Evolutionary conservation across 2,113 vertebrate genomes (phyloP).

Genomic region (Vombatus ursinus): DNA sequence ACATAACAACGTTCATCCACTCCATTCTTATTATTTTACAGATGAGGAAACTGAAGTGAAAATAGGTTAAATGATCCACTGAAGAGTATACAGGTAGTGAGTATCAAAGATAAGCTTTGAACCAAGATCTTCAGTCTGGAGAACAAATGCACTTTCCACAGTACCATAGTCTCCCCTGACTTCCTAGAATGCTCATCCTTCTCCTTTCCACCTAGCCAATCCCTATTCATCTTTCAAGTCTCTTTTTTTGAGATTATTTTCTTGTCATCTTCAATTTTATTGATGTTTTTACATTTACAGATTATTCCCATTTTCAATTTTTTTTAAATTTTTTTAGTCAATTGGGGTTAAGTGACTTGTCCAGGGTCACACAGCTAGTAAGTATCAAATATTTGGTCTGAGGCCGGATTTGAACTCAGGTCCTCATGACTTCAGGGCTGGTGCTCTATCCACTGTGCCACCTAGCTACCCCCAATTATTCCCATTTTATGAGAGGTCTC

Average conservation of each 20-base stretch:
- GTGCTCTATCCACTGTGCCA: too few relatives aligned
- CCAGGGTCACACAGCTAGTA: too few relatives aligned
- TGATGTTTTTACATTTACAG: neutral
- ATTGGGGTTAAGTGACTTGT: too few relatives aligned
- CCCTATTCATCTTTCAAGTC: neutral
- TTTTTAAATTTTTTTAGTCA: too few relatives aligned
- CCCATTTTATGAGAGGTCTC: neutral
- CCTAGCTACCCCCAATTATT: too few relatives aligned
- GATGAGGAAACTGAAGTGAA: neutral
- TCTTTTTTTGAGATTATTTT: neutral
- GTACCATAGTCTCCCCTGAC: neutral
- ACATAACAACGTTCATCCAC: neutral
- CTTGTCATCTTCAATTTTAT: neutral
- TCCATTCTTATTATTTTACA: neutral
- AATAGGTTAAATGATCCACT: neutral
- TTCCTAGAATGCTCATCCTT: neutral
- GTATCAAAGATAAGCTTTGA: neutral
- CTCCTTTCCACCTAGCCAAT: neutral
- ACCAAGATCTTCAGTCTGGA: neutral
- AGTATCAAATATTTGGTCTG: too few relatives aligned
- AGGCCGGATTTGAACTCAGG: too few relatives aligned
- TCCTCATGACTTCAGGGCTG: too few relatives aligned
- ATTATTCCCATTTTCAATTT: neutral
- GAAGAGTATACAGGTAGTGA: neutral
- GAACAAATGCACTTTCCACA: neutral